Evolutionary conservation across 2,797 vertebrate species (phyloP), one percentile per base, ranked within the genome.

Genomic region (Cynodonichthys magdalenae): DNA sequence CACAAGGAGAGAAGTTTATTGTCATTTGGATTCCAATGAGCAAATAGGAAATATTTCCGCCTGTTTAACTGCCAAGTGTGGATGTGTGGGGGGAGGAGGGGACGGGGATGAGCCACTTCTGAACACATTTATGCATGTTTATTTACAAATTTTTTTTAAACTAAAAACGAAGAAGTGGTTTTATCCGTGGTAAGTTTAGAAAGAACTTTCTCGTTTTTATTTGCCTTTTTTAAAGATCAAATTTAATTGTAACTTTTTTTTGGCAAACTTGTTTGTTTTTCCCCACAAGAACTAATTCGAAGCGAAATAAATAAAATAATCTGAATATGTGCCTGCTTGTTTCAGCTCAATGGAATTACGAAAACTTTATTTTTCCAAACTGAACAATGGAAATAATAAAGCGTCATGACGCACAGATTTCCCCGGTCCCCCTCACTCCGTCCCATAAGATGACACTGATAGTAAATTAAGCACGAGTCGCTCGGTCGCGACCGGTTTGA

Each of bases 401-500:
- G 75, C 69, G 53, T 71, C 55, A 63, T n/a, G 71, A 70, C 56
- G 61, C 59, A 62, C 59, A 28, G 44, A 48, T 72, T 53, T 69
- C 59, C 17, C 8, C 58, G 19, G 5, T 5, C 1, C 20, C 10
- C 29, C 15, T 1, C 14, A 1, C 31, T 2, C 52, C 15, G 54
- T 19, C 53, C 91, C 93, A 93, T 86, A 89, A 89, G 77, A 63
- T 95, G 94, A 94, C 93, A 94, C 90, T 90, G 92, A 92, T 90
- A 95, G 94, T 96, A 94, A 95, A 97, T 95, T 94, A 96, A 95
- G 85, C 93, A 93, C 92, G 94, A 94, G 94, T 95, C 95, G 94
- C 93, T 96, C 94, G 95, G 94, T 95, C 91, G 92, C 91, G 53
- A 92, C 85, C 87, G 90, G 87, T 92, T 93, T 82, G 89, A 93